Evolutionary conservation across 2,888 invertebrate genomes (phyloP), one percentile per base, ranked within the genome.

Genomic region (Epinotia ramella): DNA sequence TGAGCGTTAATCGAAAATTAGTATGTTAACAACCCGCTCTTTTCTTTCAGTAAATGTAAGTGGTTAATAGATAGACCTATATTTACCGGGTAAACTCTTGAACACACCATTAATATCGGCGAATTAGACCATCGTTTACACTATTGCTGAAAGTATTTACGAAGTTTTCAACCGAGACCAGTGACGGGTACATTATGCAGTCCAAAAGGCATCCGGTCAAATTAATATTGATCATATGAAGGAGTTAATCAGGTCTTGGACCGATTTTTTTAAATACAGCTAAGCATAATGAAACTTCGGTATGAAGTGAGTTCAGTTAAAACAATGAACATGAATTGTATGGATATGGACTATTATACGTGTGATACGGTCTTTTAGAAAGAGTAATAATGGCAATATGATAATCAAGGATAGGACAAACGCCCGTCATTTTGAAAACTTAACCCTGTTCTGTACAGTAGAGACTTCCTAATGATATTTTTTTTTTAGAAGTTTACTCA

Each of bases 1-100:
- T 53, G 65, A 62, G 63, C 67, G 81, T 82, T 82, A 81, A 78
- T 79, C 84, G 83, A 81, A 82, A 81, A 85, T 86, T 85, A 86
- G 85, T 85, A 77, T 77, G 84, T 84, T 85, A 86, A 78, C 76
- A 79, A 74, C 69, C 75, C 65, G 66, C 28, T 65, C 60, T 70
- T 74, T 20, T 49, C 59, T 75, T 75, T 71, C 65, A 75, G 64
- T 75, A 75, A 53, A 49, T 74, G 69, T 75, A 56, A 75, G 75
- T 75, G 66, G 75, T 70, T 75, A 75, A 75, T 71, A 70, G 70
- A 71, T 65, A 75, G 70, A 75, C 70, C 65, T 60, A 40, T 28
- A 24, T 13, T 40, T 66, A 44, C 60, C 60, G 75, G 53, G 24
- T 46, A 56, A 53, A 67, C 64, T 65, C 69, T 64, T 71, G 75